phyloP scores from a whole-genome alignment of 2,888 invertebrate species.

The Calameuta pallipes region DNA sequence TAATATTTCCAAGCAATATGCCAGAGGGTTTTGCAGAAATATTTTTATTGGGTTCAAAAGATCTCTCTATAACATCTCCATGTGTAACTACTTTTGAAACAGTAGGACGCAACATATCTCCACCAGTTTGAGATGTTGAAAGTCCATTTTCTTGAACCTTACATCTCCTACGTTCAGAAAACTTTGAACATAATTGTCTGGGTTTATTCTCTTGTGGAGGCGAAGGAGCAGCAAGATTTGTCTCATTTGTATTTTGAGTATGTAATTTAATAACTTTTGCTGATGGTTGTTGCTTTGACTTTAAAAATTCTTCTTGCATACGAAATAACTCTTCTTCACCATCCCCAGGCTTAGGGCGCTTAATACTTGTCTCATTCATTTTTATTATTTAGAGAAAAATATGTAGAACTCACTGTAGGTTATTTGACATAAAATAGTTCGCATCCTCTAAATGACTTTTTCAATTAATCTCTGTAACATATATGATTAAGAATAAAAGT shows the following conservation, averaged over 20 bases:
- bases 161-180: conserved; percentile 41
- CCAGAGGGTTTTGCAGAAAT: conserved; percentile 32
- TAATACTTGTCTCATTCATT: conserved; percentile 67
- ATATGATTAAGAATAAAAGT: background rate
- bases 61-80: conserved; percentile 1
- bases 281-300: conserved; percentile 71
- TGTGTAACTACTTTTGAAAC: conserved; percentile 6
- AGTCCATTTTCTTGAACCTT: conserved; percentile 30
- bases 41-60: conserved; percentile 39
- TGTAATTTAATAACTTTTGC: conserved; percentile 71
- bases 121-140: conserved; percentile 43
- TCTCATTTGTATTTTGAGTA: background rate
- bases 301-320: conserved; percentile 79
- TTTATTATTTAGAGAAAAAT: conserved; percentile 23
- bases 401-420: conserved; percentile 12
- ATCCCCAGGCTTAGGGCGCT: conserved; percentile 77
- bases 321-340: conserved; percentile 79
- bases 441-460: background rate
- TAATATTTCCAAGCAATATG: conserved; percentile 57
- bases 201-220: background rate
- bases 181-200: conserved; percentile 44
- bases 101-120: conserved; percentile 39
- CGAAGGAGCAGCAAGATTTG: background rate
- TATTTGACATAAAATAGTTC: background rate
- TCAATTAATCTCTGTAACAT: background rate